Evolutionary conservation across 2,113 vertebrate species (phyloP).

Genomic region (Brienomyrus longianalis): DNA sequence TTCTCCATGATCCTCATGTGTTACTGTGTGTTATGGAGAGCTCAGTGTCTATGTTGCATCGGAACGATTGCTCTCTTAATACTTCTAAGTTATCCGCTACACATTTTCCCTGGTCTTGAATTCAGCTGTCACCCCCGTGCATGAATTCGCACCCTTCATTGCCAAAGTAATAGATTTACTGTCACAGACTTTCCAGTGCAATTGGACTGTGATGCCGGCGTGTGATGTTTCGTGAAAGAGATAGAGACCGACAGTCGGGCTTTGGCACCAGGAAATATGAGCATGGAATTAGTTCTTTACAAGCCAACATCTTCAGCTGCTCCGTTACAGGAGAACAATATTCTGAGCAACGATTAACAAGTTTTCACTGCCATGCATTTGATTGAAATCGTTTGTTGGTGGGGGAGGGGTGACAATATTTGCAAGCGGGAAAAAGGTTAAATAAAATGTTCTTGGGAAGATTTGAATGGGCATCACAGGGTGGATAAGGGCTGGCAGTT

Average conservation of each 20-base stretch:
- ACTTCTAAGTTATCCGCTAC: background rate
- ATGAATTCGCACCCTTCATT: conserved; percentile 27
- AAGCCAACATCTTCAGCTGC: background rate
- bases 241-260: conserved; percentile 32
- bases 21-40: background rate
- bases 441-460: background rate
- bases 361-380: background rate
- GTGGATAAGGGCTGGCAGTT: background rate
- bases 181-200: conserved; percentile 38
- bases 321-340: background rate
- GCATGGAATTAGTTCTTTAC: conserved; percentile 28
- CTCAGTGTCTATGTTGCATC: background rate
- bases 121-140: conserved; percentile 27
- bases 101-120: conserved; percentile 5
- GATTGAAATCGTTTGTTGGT: background rate
- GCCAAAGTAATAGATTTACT: conserved; percentile 42
- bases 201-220: conserved; percentile 30
- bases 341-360: background rate
- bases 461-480: background rate
- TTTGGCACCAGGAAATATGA: conserved; percentile 29
- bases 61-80: background rate
- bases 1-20: background rate
- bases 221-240: conserved; percentile 14
- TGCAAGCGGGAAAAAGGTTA: background rate
- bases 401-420: background rate